Base-by-base conservation (phyloP, 1,140 invertebrate genomes). In the Bradysia coprophila region DNA sequence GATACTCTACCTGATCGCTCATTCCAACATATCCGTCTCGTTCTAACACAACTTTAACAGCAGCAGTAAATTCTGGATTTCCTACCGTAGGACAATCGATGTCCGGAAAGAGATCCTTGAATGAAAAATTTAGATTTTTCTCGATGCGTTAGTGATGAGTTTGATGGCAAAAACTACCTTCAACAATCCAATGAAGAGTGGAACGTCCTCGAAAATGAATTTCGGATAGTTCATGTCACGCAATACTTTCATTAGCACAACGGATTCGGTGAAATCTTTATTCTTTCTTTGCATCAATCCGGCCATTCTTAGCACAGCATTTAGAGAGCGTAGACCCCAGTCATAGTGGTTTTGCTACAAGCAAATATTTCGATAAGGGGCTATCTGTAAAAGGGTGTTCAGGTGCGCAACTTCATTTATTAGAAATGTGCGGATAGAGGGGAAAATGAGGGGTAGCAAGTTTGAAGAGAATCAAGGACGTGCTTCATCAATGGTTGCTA, bases 321-420 rank as follows among this genome's bases (percentile, higher is more conserved):
- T 92, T 2, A 93, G 58, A 8, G 86, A 85, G 43, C 88, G 66
- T 40, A 93, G 57, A n/a, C 89, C 87, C 74, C 90, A 94, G 54
- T 94, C 88, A 57, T 94, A 94, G 59, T 94, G 89, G 24, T 77
- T 80, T 55, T 93, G 88, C 59, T n/a, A n/a, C n/a, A n/a, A n/a
- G n/a, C n/a, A n/a, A n/a, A n/a, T n/a, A n/a, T n/a, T n/a, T n/a
- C n/a, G n/a, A n/a, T n/a, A n/a, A n/a, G n/a, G n/a, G n/a, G n/a
- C n/a, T n/a, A n/a, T n/a, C n/a, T n/a, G n/a, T n/a, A n/a, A n/a
- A n/a, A n/a, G n/a, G n/a, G n/a, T n/a, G n/a, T n/a, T n/a, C n/a
- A n/a, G n/a, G n/a, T n/a, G n/a, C n/a, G n/a, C n/a, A n/a, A n/a
- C n/a, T n/a, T n/a, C n/a, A n/a, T n/a, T n/a, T n/a, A n/a, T n/a